Conservation (phyloP, 2,113 vertebrate species). For the Callorhinus ursinus region DNA sequence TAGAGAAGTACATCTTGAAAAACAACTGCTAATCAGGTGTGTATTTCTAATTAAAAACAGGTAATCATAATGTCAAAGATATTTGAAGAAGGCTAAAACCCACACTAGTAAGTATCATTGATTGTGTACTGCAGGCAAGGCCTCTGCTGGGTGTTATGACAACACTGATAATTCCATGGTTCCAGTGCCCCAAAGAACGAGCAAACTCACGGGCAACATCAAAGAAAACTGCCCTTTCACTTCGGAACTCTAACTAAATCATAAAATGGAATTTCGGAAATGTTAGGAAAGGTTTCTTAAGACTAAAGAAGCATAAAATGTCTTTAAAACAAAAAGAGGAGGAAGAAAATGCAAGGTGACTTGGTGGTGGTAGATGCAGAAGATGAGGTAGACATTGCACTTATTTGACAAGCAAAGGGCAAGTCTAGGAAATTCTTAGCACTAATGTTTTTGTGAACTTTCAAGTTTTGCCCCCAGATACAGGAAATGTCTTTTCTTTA, state of each 20-base stretch:
- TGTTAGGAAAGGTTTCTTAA: neutral
- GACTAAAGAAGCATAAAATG: neutral
- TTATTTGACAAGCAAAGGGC: neutral
- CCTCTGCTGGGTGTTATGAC: neutral
- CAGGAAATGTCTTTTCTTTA: neutral
- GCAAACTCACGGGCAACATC: neutral
- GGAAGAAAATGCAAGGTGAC: neutral
- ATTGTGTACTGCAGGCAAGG: neutral
- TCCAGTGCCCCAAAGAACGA: neutral
- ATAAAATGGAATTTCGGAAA: neutral
- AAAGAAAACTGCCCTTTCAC: neutral
- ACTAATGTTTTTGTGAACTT: neutral
- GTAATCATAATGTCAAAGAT: neutral
- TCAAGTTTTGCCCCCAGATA: neutral
- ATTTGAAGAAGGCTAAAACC: conserved; percentile 24
- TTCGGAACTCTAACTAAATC: neutral
- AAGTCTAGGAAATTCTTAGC: neutral
- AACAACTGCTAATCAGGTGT: neutral
- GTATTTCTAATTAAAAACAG: conserved; percentile 48
- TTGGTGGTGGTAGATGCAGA: neutral
- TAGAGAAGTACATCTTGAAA: neutral
- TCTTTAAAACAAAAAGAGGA: neutral
- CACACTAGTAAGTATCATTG: neutral
- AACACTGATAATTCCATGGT: conserved; percentile 17
- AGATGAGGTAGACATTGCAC: neutral